Base-by-base conservation (phyloP, 2,113 vertebrate species). In the Penelope pileata region DNA sequence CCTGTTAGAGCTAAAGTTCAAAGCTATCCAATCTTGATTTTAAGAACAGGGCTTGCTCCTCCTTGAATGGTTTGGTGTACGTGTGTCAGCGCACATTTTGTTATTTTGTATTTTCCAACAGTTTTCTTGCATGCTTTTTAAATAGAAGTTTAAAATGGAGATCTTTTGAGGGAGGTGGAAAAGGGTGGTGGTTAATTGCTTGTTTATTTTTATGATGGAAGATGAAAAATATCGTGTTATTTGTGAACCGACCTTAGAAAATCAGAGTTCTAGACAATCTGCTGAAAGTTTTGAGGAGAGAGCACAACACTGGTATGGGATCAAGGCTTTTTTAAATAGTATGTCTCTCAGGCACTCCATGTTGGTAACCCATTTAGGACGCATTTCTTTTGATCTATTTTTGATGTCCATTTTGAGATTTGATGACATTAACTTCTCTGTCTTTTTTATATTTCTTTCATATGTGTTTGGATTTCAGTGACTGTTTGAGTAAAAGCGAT, bases 301-400 rank as follows among this genome's bases (percentile, higher is more conserved):
- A 43, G 22, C 9, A 5, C 9, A 64, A 30, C 23, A 30, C 13
- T 38, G 32, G 4, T 72, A 38, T 40, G 11, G 21, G 16, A 77
- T n/a, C 16, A 30, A 40, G 24, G 45, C 27, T 83, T 72, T 26
- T 15, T 53, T 26, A 43, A 76, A 16, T 26, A 29, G 51, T 27
- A 38, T 48, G 23, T 76, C 23, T 48, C 8, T 16, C 21, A 30
- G 14, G 3, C 16, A 9, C 64, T 78, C 38, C 42, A 0, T 48
- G n/a, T 60, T 78, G 21, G 51, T n/a, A n/a, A n/a, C 26, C 0
- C 0, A 48, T 54, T 42, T 47, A 60, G 5, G 58, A 22, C 38
- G 59, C 7, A 2, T 51, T 91, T 76, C 63, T 60, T 72, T 54
- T 64, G 4, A 34, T 23, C 1, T 3, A 45, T 36, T 77, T 82